Evolutionary conservation across 2,113 vertebrate species (phyloP).

Genomic region (Proterorhinus semilunaris): DNA sequence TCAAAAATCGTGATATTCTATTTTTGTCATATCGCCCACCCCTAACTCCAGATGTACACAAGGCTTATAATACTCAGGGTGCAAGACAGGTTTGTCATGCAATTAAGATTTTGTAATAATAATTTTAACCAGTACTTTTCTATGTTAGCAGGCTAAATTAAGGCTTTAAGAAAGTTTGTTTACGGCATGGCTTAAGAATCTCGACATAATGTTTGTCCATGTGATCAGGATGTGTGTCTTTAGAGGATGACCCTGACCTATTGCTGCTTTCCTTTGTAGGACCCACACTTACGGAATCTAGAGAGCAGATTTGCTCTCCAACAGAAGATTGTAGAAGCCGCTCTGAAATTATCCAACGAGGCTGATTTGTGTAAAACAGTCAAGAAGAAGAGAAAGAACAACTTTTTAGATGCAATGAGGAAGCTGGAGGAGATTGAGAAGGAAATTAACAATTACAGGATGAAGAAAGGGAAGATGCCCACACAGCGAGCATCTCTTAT

Average conservation of each 20-base stretch:
- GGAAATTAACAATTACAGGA: constrained; percentile 87
- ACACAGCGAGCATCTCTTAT: constrained; percentile 83
- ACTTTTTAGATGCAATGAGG: constrained; percentile 83
- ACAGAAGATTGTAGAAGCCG: constrained; percentile 93
- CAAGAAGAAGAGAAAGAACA: constrained; percentile 90
- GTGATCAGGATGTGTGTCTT: background rate
- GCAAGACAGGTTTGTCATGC: constrained; percentile 15
- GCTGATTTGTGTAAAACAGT: constrained; percentile 89
- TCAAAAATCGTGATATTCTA: no score
- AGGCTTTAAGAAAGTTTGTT: no score
- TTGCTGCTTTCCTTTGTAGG: constrained; percentile 70
- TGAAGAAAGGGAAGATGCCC: constrained; percentile 85
- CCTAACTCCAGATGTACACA: background rate
- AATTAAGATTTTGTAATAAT: constrained; percentile 10
- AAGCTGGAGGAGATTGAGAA: constrained; percentile 89
- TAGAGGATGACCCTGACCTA: background rate
- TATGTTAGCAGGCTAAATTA: background rate
- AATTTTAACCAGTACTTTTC: background rate
- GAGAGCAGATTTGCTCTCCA: constrained; percentile 92
- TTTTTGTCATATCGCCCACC: no score
- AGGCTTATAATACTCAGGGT: background rate
- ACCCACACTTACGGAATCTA: constrained; percentile 87
- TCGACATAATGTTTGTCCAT: background rate
- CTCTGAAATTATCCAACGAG: constrained; percentile 86
- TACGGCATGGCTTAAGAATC: background rate